phyloP scores from a whole-genome alignment of 1,140 invertebrate genomes.

The Cydia amplana region DNA sequence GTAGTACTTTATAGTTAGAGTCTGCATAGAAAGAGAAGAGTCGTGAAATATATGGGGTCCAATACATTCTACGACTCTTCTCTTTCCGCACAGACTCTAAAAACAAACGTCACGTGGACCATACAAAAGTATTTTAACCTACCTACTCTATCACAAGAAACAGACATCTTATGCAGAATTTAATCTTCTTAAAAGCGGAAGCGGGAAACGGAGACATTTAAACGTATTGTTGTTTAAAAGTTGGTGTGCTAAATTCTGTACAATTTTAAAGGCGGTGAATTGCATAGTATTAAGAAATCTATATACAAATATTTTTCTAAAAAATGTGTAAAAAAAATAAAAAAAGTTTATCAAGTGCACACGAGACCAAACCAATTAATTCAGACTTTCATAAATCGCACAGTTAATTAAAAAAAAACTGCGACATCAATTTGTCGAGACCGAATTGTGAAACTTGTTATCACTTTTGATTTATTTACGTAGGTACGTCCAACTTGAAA shows the following conservation, averaged over 20 bases:
- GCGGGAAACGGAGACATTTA: slow-evolving; percentile 31
- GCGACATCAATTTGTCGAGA: slow-evolving; percentile 24
- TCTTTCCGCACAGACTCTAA: too few species aligned
- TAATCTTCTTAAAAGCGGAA: slow-evolving; percentile 62
- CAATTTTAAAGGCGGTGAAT: background rate
- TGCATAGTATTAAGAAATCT: background rate
- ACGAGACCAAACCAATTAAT: background rate
- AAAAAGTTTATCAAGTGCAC: slow-evolving; percentile 1
- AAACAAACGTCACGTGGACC: background rate
- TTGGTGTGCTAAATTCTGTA: slow-evolving; percentile 33
- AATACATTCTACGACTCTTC: too few species aligned
- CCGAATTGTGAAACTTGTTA: slow-evolving; percentile 28
- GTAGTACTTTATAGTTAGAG: too few species aligned
- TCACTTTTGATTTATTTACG: slow-evolving; percentile 31
- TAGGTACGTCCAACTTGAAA: slow-evolving; percentile 23
- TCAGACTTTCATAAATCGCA: slow-evolving; percentile 20
- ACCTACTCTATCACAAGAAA: slow-evolving; percentile 36
- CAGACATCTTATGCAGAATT: slow-evolving; percentile 65
- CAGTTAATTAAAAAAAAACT: slow-evolving; percentile 33
- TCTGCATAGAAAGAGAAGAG: too few species aligned
- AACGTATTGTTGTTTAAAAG: slow-evolving; percentile 43
- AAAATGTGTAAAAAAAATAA: background rate
- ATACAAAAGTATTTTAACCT: background rate
- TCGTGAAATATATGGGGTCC: too few species aligned
- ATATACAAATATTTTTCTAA: background rate